Conservation (phyloP, 2,888 invertebrate genomes). For the Perizoma affinitatum region DNA sequence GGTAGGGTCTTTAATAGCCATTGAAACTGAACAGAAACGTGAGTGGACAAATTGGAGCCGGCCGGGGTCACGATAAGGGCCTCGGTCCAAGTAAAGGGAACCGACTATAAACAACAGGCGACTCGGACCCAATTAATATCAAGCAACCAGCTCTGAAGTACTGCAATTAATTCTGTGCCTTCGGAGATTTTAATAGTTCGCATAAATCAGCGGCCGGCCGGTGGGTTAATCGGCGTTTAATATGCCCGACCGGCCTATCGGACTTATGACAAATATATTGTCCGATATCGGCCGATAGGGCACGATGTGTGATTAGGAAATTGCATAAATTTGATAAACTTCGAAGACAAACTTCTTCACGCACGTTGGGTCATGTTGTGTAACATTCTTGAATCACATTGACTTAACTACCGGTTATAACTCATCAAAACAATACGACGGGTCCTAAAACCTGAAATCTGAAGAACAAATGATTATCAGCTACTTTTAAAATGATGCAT, state of each 20-base stretch:
- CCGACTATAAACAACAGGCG: conserved; percentile 81
- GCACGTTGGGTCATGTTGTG: conserved; percentile 28
- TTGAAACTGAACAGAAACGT: conserved; percentile 78
- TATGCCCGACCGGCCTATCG: conserved; percentile 73
- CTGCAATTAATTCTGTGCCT: conserved; percentile 83
- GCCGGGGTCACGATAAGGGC: conserved; percentile 78
- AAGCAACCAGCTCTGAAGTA: conserved; percentile 80
- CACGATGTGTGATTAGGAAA: conserved; percentile 43
- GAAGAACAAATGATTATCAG: too few relatives aligned
- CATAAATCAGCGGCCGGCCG: conserved; percentile 80
- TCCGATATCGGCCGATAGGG: conserved; percentile 46
- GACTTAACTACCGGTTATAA: neutral
- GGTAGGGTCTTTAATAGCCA: conserved; percentile 77
- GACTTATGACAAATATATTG: conserved; percentile 50
- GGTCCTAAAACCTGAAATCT: too few relatives aligned
- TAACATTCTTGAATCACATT: conserved; percentile 3
- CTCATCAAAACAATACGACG: too few relatives aligned
- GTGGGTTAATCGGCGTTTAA: conserved; percentile 83
- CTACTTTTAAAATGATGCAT: too few relatives aligned
- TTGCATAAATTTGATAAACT: conserved; percentile 29
- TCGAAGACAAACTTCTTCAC: conserved; percentile 25
- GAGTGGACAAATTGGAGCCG: conserved; percentile 80
- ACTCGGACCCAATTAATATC: conserved; percentile 80
- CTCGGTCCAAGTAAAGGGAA: conserved; percentile 66
- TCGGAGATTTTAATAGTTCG: conserved; percentile 83